Conservation (phyloP, 2,113 vertebrate species). For the Thamnophis sirtalis region DNA sequence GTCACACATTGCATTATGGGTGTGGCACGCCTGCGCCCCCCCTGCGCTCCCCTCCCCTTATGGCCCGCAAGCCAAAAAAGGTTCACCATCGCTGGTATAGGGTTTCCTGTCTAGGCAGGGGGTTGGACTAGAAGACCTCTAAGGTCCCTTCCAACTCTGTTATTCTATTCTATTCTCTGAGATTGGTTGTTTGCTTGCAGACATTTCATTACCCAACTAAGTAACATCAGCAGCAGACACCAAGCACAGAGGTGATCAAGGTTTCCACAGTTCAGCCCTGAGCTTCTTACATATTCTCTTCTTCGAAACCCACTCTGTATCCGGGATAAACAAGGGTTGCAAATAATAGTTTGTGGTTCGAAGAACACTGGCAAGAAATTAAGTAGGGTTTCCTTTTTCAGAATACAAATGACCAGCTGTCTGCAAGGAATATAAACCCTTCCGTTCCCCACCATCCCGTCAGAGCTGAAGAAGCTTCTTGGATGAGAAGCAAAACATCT, state of each 20-base stretch:
- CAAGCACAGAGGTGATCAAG: neutral
- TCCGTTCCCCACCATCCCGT: neutral
- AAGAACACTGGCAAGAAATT: neutral
- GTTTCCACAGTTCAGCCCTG: neutral
- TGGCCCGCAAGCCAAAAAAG: too few relatives aligned
- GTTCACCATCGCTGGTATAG: too few relatives aligned
- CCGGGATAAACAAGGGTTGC: neutral
- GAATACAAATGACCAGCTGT: neutral
- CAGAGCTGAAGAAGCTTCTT: neutral
- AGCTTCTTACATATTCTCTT: neutral
- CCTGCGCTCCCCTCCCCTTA: too few relatives aligned
- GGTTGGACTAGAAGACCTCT: too few relatives aligned
- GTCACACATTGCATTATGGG: too few relatives aligned
- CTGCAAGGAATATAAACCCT: neutral
- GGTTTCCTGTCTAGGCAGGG: too few relatives aligned
- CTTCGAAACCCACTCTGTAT: neutral
- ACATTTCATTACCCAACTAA: neutral
- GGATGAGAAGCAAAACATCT: neutral
- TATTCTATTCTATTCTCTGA: neutral
- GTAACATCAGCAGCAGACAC: neutral
- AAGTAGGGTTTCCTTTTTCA: neutral
- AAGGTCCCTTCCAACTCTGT: too few relatives aligned
- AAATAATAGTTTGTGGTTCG: neutral
- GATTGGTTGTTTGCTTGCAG: neutral
- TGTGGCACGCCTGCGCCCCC: too few relatives aligned